Conservation (phyloP, 2,888 invertebrate species). For the Stictocephala bisonia region DNA sequence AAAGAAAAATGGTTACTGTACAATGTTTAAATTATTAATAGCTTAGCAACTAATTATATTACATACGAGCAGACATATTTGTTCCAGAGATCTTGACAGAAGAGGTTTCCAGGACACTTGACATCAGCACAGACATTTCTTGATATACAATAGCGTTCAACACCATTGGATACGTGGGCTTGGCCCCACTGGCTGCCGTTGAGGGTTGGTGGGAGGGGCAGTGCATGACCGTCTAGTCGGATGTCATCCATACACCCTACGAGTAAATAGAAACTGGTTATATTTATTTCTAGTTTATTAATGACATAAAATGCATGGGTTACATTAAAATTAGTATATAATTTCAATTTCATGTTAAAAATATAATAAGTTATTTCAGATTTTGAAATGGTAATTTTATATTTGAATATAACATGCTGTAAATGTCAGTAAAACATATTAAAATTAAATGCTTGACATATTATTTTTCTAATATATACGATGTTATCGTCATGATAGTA, state of each 20-base stretch:
- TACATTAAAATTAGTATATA: too few relatives aligned
- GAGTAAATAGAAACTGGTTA: neutral
- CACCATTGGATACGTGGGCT: conserved; percentile 90
- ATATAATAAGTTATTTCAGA: too few relatives aligned
- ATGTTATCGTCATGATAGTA: too few relatives aligned
- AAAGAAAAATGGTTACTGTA: conserved; percentile 72
- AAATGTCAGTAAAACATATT: too few relatives aligned
- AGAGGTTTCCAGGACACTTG: conserved; percentile 91
- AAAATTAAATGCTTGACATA: too few relatives aligned
- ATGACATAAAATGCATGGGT: too few relatives aligned
- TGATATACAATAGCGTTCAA: conserved; percentile 91
- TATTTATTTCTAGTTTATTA: too few relatives aligned
- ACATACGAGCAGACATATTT: conserved; percentile 98
- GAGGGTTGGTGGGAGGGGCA: conserved; percentile 92
- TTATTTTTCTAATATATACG: too few relatives aligned
- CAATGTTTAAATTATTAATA: conserved; percentile 82
- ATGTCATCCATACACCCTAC: conserved; percentile 83
- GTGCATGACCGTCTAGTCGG: conserved; percentile 91
- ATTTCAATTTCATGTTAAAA: too few relatives aligned
- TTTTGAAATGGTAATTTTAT: too few relatives aligned
- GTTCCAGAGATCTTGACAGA: conserved; percentile 98
- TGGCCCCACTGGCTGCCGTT: conserved; percentile 69
- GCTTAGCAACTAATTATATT: conserved; percentile 52
- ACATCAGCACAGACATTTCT: conserved; percentile 95
- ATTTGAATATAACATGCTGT: too few relatives aligned